These are phyloP conservation scores for Microctenopoma steveboyesi DNA, from an alignment of 2,797 vertebrate genomes.

Conservation along the genomic window DNA sequence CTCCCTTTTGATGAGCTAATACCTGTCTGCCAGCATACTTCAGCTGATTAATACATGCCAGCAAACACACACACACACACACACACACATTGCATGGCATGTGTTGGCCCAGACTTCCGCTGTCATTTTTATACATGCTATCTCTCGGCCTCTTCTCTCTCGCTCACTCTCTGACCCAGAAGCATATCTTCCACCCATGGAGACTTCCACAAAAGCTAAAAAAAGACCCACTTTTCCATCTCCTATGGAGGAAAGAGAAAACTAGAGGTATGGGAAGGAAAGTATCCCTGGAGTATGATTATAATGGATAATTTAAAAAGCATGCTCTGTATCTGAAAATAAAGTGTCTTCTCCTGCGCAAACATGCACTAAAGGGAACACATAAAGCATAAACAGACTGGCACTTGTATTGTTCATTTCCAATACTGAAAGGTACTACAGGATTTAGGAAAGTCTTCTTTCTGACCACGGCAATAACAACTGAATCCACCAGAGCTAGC, in stretches of 20 bases:
- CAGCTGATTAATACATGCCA: conserved; percentile 38
- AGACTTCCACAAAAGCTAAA: conserved; percentile 74
- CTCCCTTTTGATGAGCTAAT: conserved; percentile 65
- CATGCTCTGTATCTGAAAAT: conserved; percentile 36
- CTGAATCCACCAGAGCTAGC: conserved; percentile 9
- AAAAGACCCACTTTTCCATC: conserved; percentile 68
- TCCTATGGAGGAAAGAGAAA: conserved; percentile 61
- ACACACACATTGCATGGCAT: conserved; percentile 52
- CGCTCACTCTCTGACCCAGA: conserved; percentile 72
- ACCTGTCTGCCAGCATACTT: conserved; percentile 65
- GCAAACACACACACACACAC: conserved; percentile 30
- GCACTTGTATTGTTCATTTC: conserved; percentile 35
- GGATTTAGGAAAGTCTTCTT: conserved; percentile 17
- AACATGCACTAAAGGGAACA: conserved; percentile 35
- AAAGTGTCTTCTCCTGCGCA: conserved; percentile 31
- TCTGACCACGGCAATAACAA: conserved; percentile 16
- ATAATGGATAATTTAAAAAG: conserved; percentile 74
- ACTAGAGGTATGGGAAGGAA: conserved; percentile 41
- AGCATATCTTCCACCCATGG: conserved; percentile 68
- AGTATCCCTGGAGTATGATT: conserved; percentile 59
- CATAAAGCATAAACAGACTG: conserved; percentile 46
- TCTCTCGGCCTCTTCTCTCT: conserved; percentile 17
- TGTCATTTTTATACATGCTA: conserved; percentile 43
- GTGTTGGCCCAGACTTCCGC: conserved; percentile 53
- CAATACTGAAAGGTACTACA: conserved; percentile 26